Base-by-base conservation (phyloP, 2,797 vertebrate species). In the Perdix hodgsoniae region DNA sequence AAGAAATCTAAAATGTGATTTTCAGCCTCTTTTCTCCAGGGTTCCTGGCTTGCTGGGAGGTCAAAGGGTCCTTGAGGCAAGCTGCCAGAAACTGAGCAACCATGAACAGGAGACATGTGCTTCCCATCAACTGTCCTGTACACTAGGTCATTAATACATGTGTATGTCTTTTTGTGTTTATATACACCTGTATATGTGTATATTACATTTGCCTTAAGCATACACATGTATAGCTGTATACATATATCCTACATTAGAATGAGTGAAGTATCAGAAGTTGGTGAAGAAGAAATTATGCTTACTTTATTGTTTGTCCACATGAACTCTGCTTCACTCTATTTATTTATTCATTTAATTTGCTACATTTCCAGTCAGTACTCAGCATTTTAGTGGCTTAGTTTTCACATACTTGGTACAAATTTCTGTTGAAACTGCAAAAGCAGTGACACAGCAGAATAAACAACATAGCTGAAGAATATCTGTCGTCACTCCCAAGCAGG, bases 371-470 rank as follows among this genome's bases (percentile, higher is more conserved):
- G 84, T 89, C 84, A 87, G n/a, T 89, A 40, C 26, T 61, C 19
- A 4, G 44, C 60, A 77, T 26, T 84, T 82, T 45, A 56, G 60
- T 69, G 60, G 39, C 44, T 84, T 70, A 64, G 61, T 13, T 80
- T 96, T 83, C 91, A 75, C 14, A n/a, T 65, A 37, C 64, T 73
- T 91, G 47, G 29, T 83, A 69, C 49, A 91, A 76, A 85, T 91
- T 77, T 91, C 88, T 92, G 57, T 85, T 89, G 75, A 86, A 87
- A 76, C 18, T 84, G n/a, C 88, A 92, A 94, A 87, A 80, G 61
- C 69, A 81, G 84, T 82, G 59, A 87, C 87, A 21, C 40, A 81
- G 75, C 72, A 80, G 73, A 93, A 75, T 40, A 94, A 94, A 90
- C 79, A 75, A 61, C n/a, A 47, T 54, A 69, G 65, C 39, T 26